Evolutionary conservation across 1,140 invertebrate genomes (phyloP).

Genomic region (Zaprionus lachaisei): DNA sequence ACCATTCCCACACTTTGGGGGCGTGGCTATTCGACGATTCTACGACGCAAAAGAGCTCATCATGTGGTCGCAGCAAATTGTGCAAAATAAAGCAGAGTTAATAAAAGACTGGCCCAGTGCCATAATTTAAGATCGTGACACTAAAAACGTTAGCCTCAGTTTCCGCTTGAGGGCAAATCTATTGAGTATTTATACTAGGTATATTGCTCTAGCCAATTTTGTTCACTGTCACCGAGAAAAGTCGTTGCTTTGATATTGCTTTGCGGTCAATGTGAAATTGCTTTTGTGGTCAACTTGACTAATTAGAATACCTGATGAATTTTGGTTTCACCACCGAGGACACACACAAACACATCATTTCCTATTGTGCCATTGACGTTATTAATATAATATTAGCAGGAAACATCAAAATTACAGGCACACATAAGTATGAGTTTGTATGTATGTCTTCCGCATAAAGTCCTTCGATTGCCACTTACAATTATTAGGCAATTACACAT

Average conservation of each 20-base stretch:
- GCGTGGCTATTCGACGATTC: not conserved
- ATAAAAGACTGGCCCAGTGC: not conserved
- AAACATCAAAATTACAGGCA: not conserved
- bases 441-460: not conserved
- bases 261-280: conserved; percentile 47
- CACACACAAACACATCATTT: not conserved
- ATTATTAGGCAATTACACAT: conserved; percentile 36
- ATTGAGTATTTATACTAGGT: not conserved
- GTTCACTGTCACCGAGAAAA: not conserved
- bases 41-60: conserved; percentile 45
- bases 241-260: conserved; percentile 16
- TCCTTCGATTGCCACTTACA: conserved; percentile 30
- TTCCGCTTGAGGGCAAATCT: not conserved
- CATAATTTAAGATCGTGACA: conserved; percentile 7
- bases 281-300: conserved; percentile 29
- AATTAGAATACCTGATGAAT: conserved; percentile 34
- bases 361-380: conserved; percentile 14
- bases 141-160: not conserved
- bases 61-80: conserved; percentile 15
- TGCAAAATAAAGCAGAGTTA: conserved; percentile 13
- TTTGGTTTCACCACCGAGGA: conserved; percentile 9
- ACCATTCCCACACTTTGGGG: not conserved
- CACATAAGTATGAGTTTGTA: not conserved
- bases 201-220: not conserved
- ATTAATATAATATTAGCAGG: conserved; percentile 5